These are phyloP conservation scores for Pristionchus entomophagus DNA, from an alignment of 2,888 invertebrate species.

Conservation along the genomic window DNA sequence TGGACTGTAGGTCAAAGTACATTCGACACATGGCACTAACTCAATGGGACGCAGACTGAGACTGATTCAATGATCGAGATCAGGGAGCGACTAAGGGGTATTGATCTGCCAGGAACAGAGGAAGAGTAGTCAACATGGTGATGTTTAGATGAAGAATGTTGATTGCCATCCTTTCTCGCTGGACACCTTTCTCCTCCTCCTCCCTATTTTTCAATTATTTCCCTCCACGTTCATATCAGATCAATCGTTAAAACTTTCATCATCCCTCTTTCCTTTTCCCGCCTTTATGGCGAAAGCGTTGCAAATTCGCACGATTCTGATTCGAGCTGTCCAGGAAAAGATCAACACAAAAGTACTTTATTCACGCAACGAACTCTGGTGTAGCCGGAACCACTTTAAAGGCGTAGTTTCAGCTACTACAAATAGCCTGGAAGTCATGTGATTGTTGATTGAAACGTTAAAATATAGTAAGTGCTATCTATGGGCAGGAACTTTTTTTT, in stretches of 20 bases:
- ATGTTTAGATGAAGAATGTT: conserved; percentile 37
- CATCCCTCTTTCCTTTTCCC: not conserved
- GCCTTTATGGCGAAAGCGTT: conserved; percentile 17
- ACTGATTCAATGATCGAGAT: not conserved
- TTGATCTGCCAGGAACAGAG: not conserved
- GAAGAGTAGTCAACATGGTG: conserved; percentile 4
- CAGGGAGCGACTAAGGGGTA: not conserved
- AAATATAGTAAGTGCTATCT: too few relatives aligned
- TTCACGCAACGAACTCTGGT: not conserved
- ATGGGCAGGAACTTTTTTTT: too few relatives aligned
- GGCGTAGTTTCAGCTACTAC: too few relatives aligned
- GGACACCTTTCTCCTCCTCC: not conserved
- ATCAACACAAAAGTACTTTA: not conserved
- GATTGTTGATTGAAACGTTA: too few relatives aligned
- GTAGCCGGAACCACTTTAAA: not conserved
- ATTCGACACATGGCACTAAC: too few relatives aligned
- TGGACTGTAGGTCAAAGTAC: too few relatives aligned
- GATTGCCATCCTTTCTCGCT: not conserved
- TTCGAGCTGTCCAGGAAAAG: not conserved
- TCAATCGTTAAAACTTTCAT: conserved; percentile 17
- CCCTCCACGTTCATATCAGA: not conserved
- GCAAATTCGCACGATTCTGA: conserved; percentile 10
- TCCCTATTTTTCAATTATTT: not conserved
- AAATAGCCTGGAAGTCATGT: too few relatives aligned
- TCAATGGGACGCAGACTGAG: not conserved